A percentile compares a stretch with the other conserved stretches of the same genome.
These are phyloP conservation scores for Daboia siamensis DNA, from an alignment of 2,113 vertebrate genomes.

Conservation along the genomic window DNA sequence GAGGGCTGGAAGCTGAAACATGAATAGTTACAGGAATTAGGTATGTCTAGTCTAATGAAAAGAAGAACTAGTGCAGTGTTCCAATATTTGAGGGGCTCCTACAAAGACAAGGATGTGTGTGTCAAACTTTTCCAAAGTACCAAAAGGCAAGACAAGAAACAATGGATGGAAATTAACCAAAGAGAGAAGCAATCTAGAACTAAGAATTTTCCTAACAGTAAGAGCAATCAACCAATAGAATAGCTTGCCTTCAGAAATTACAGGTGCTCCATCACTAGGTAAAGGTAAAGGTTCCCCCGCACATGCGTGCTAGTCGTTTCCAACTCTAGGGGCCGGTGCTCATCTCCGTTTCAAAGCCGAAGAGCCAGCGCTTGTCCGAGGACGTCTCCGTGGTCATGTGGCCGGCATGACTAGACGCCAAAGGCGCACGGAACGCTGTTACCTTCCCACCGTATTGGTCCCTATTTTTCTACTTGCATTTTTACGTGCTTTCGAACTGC, in stretches of 20 bases:
- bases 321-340: too few species aligned
- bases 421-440: too few species aligned
- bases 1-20: not conserved
- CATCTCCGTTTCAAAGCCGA: too few species aligned
- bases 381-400: too few species aligned
- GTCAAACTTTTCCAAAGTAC: not conserved
- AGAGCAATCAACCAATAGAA: not conserved
- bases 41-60: not conserved
- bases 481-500: too few species aligned
- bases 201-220: not conserved
- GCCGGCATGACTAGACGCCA: too few species aligned
- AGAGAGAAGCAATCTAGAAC: not conserved
- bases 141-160: not conserved
- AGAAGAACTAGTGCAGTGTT: not conserved
- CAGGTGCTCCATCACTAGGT: not conserved
- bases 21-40: not conserved
- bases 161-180: not conserved
- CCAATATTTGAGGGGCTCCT: not conserved
- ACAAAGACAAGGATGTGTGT: not conserved
- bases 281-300: too few species aligned
- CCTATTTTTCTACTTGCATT: too few species aligned
- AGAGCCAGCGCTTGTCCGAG: too few species aligned
- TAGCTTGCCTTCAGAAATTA: not conserved
- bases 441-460: too few species aligned
- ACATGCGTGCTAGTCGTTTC: too few species aligned